A percentile compares a stretch with the other conserved stretches of the same genome.
phyloP scores from a whole-genome alignment of 2,888 invertebrate species.

The Dorcus hopei region DNA sequence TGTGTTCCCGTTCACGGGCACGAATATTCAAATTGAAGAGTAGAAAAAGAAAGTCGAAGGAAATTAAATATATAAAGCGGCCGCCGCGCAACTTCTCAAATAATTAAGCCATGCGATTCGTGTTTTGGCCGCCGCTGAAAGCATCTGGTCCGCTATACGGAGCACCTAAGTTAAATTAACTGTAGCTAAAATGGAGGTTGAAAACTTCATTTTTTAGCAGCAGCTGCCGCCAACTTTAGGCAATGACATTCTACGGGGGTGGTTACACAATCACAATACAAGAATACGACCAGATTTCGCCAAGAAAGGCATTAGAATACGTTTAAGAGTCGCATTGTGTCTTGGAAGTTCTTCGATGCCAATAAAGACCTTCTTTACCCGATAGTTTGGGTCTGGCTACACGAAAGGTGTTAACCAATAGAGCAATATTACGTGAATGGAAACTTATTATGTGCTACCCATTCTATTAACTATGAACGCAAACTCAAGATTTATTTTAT shows the following conservation, averaged over 20 bases:
- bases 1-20: not conserved
- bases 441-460: constrained; percentile 18
- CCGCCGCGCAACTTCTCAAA: not conserved
- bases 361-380: constrained; percentile 11
- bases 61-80: not conserved
- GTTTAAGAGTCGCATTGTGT: constrained; percentile 41
- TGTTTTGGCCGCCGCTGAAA: constrained; percentile 3
- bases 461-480: constrained; percentile 11
- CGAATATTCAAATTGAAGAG: not conserved
- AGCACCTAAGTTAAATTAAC: constrained; percentile 48
- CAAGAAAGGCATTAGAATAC: constrained; percentile 46
- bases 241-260: constrained; percentile 50
- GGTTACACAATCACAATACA: constrained; percentile 51
- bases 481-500: constrained; percentile 19
- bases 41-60: not conserved
- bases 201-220: constrained; percentile 51
- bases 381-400: not conserved
- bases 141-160: constrained; percentile 22
- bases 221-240: constrained; percentile 44
- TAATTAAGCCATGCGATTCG: not conserved
- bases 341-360: constrained; percentile 2
- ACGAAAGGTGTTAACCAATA: constrained; percentile 28
- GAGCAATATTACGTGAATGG: constrained; percentile 20
- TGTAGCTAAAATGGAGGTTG: constrained; percentile 52
- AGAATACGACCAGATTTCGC: constrained; percentile 44